Evolutionary conservation across 2,797 vertebrate species (phyloP).

Genomic region (Galaxias olidus): DNA sequence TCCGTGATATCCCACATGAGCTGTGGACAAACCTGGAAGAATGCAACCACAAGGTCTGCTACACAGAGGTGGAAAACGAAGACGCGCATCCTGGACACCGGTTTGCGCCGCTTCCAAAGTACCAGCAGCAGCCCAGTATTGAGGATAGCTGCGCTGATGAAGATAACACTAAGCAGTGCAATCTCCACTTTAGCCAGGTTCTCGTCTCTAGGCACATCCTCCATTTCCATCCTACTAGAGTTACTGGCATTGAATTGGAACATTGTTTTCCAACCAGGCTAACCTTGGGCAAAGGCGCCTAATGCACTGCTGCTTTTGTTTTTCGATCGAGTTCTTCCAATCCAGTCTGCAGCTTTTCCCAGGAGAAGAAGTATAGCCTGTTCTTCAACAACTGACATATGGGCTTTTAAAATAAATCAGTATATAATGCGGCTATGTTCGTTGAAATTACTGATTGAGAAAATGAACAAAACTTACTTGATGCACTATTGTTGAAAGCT

Average conservation of each 20-base stretch:
- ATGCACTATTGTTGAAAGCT: too few relatives aligned
- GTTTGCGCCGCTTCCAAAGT: slow-evolving; percentile 69
- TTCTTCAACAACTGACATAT: too few relatives aligned
- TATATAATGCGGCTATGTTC: too few relatives aligned
- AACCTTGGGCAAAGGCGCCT: background rate
- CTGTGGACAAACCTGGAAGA: slow-evolving; percentile 77
- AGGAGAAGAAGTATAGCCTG: too few relatives aligned
- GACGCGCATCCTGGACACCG: slow-evolving; percentile 71
- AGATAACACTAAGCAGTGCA: slow-evolving; percentile 63
- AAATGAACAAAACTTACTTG: too few relatives aligned
- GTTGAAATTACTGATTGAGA: too few relatives aligned
- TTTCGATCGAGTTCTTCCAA: too few relatives aligned
- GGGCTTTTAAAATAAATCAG: too few relatives aligned
- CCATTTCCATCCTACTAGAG: slow-evolving; percentile 17
- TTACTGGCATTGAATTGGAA: slow-evolving; percentile 45
- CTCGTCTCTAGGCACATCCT: slow-evolving; percentile 57
- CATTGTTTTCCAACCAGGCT: too few relatives aligned
- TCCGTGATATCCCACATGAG: slow-evolving; percentile 76
- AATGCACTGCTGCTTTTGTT: too few relatives aligned
- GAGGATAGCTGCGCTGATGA: slow-evolving; percentile 62
- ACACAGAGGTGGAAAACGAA: slow-evolving; percentile 75
- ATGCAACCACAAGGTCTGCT: slow-evolving; percentile 71
- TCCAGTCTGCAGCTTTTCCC: too few relatives aligned
- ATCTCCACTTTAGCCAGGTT: slow-evolving; percentile 66
- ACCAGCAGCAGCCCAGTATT: slow-evolving; percentile 60